A percentile compares a stretch with the other conserved stretches of the same genome.
Conservation (phyloP, 2,888 invertebrate species). For the Drosophila meridionalis region DNA sequence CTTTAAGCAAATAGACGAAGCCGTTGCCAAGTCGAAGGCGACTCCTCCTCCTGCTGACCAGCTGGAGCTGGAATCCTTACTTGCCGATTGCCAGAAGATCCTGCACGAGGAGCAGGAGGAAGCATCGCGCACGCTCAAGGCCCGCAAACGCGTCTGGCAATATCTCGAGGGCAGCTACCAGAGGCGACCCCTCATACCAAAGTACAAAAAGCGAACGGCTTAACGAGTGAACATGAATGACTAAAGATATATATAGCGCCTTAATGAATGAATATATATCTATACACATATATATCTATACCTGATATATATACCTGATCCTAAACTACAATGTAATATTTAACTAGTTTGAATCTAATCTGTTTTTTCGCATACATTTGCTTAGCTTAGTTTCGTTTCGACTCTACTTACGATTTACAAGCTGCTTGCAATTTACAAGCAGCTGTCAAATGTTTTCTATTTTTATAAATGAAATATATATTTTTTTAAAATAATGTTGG, state of each 20-base stretch:
- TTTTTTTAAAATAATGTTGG: not conserved
- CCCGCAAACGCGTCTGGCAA: constrained; percentile 52
- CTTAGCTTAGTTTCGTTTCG: constrained; percentile 3
- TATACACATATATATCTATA: not conserved
- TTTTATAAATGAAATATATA: not conserved
- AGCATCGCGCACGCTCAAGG: constrained; percentile 29
- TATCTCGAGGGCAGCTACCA: constrained; percentile 49
- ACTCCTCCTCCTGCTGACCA: constrained; percentile 4
- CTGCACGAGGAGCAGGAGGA: constrained; percentile 46
- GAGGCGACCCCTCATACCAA: constrained; percentile 50
- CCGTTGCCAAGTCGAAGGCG: constrained; percentile 31
- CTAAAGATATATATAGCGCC: too few species aligned
- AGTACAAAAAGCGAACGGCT: constrained; percentile 41
- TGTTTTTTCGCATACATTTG: not conserved
- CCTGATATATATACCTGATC: not conserved
- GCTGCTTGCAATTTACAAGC: not conserved
- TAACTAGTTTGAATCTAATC: constrained; percentile 1
- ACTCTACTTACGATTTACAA: constrained; percentile 5
- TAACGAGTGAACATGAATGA: not conserved
- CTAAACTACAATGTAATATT: not conserved
- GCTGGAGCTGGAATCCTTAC: constrained; percentile 46
- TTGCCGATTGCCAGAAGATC: constrained; percentile 49
- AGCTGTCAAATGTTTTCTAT: not conserved
- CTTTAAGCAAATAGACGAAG: constrained; percentile 44
- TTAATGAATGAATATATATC: not conserved